Percentiles rank a stretch among this genome's conserved stretches.
Evolutionary conservation across 2,888 invertebrate genomes (phyloP).

Genomic region (Scelioninae gen. 1): DNA sequence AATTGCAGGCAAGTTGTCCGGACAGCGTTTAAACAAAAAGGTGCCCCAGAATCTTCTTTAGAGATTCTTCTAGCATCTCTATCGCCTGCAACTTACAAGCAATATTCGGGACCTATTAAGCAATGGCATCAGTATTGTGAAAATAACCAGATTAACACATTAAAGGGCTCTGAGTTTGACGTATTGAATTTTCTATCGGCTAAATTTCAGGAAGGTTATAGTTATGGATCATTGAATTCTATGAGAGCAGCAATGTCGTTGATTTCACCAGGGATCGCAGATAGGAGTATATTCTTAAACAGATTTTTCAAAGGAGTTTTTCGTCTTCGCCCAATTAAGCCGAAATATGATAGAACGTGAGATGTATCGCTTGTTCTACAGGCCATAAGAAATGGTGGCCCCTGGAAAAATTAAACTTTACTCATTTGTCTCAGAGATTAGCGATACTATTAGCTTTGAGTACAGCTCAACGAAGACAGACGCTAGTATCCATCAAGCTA

Average conservation of each 20-base stretch:
- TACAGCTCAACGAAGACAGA: not conserved
- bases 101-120: slow-evolving; percentile 67
- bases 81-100: slow-evolving; percentile 61
- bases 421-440: not conserved
- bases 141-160: not conserved
- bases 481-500: not conserved
- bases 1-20: not conserved
- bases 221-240: not conserved
- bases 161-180: not conserved
- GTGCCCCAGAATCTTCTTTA: slow-evolving; percentile 25
- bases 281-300: not conserved
- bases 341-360: slow-evolving; percentile 28
- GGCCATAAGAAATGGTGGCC: slow-evolving; percentile 11
- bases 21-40: not conserved
- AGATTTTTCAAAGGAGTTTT: slow-evolving; percentile 1
- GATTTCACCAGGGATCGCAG: not conserved
- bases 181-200: not conserved
- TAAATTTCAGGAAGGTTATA: not conserved
- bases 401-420: not conserved
- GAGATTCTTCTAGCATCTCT: slow-evolving; percentile 68
- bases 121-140: slow-evolving; percentile 67
- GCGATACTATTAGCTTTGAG: not conserved
- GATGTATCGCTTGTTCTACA: slow-evolving; percentile 21
- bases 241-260: slow-evolving; percentile 42
- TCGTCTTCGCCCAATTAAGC: slow-evolving; percentile 15